These are phyloP conservation scores for Ornithoptera alexandrae DNA, from an alignment of 2,888 invertebrate genomes.

Conservation along the genomic window DNA sequence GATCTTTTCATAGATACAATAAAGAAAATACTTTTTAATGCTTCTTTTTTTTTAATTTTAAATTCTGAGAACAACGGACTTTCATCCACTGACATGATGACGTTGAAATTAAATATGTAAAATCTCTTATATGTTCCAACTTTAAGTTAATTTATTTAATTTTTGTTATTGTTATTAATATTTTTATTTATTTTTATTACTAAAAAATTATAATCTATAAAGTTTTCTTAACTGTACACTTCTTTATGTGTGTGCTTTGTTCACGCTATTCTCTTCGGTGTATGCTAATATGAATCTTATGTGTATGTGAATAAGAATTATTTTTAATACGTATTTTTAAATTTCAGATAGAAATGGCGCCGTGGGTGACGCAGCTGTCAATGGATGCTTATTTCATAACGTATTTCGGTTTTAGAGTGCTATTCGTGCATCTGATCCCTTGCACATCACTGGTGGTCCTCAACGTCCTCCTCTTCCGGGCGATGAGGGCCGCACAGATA, in stretches of 20 bases:
- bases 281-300: neutral
- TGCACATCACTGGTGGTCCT: conserved; percentile 93
- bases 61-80: too few species aligned
- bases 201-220: too few species aligned
- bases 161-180: too few species aligned
- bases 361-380: conserved; percentile 86
- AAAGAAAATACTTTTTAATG: too few species aligned
- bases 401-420: conserved; percentile 91
- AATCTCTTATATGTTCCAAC: too few species aligned
- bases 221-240: neutral
- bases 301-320: neutral
- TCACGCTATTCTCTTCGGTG: neutral
- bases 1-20: too few species aligned
- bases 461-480: conserved; percentile 91
- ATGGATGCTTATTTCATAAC: conserved; percentile 89
- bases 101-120: too few species aligned
- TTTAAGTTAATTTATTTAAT: too few species aligned
- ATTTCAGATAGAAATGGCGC: conserved; percentile 77
- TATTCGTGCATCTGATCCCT: conserved; percentile 95
- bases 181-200: too few species aligned
- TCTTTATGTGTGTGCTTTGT: neutral
- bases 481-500: conserved; percentile 90
- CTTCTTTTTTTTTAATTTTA: too few species aligned
- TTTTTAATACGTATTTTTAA: conserved; percentile 35
- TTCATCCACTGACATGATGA: too few species aligned